Conservation (phyloP, 2,888 invertebrate genomes). For the Cosmorhoe ocellata region DNA sequence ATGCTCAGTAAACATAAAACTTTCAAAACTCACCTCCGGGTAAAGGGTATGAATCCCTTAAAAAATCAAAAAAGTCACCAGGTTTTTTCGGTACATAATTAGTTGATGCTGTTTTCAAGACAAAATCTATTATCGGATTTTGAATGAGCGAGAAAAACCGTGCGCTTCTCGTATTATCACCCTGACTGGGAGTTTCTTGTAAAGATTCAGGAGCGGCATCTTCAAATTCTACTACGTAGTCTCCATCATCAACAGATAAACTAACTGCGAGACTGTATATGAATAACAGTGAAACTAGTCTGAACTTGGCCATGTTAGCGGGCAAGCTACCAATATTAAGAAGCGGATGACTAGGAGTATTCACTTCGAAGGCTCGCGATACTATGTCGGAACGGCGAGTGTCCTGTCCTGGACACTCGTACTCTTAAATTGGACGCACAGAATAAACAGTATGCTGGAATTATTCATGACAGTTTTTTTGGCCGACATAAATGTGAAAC, state of each 20-base stretch:
- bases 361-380: slow-evolving; percentile 21
- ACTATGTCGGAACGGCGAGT: slow-evolving; percentile 21
- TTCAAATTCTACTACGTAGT: slow-evolving; percentile 34
- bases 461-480: not conserved
- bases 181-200: not conserved
- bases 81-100: slow-evolving; percentile 39
- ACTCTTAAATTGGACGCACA: slow-evolving; percentile 2
- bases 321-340: not conserved
- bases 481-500: not conserved
- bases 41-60: slow-evolving; percentile 60
- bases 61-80: slow-evolving; percentile 56
- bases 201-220: not conserved
- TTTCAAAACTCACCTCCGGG: slow-evolving; percentile 55
- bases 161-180: slow-evolving; percentile 13
- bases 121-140: slow-evolving; percentile 48
- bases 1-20: too few relatives aligned
- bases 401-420: slow-evolving; percentile 4
- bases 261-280: slow-evolving; percentile 30
- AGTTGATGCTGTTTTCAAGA: slow-evolving; percentile 46
- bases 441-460: slow-evolving; percentile 3
- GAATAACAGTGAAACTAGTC: slow-evolving; percentile 28
- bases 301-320: slow-evolving; percentile 21
- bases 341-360: slow-evolving; percentile 12
- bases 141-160: slow-evolving; percentile 43
- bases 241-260: slow-evolving; percentile 32